A percentile compares a stretch with the other conserved stretches of the same genome.
Evolutionary conservation across 2,113 vertebrate species (phyloP).

Genomic region (Ia io): DNA sequence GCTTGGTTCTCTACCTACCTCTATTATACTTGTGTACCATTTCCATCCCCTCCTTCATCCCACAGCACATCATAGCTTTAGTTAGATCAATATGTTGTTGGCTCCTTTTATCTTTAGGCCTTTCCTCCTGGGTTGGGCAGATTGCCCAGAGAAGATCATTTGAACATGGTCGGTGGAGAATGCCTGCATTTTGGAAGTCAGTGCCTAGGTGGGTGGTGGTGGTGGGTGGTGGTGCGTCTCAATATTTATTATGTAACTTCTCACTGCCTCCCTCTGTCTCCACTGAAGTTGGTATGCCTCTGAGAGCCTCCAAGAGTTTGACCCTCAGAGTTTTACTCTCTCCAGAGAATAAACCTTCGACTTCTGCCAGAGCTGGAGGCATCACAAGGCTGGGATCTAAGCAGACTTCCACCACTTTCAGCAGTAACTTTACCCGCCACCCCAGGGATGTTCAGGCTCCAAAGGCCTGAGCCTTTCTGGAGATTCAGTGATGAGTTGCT

Average conservation of each 20-base stretch:
- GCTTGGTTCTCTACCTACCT: neutral
- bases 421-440: neutral
- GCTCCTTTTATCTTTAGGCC: neutral
- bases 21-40: neutral
- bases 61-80: neutral
- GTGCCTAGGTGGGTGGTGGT: too few species aligned
- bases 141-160: neutral
- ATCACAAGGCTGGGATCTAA: neutral
- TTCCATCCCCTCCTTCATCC: neutral
- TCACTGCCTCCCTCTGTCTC: neutral
- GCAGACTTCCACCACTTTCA: neutral
- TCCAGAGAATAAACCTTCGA: neutral
- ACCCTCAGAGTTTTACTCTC: neutral
- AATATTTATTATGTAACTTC: neutral
- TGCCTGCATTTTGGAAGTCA: neutral
- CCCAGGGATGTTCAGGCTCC: neutral
- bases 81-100: neutral
- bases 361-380: neutral
- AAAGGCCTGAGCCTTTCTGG: neutral
- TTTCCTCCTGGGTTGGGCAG: neutral
- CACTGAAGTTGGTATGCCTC: neutral
- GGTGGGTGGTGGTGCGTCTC: neutral
- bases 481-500: neutral
- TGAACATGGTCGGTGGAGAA: neutral
- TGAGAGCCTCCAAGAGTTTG: neutral